These are phyloP conservation scores for Oligia fasciuncula DNA, from an alignment of 2,888 invertebrate genomes.

Conservation along the genomic window DNA sequence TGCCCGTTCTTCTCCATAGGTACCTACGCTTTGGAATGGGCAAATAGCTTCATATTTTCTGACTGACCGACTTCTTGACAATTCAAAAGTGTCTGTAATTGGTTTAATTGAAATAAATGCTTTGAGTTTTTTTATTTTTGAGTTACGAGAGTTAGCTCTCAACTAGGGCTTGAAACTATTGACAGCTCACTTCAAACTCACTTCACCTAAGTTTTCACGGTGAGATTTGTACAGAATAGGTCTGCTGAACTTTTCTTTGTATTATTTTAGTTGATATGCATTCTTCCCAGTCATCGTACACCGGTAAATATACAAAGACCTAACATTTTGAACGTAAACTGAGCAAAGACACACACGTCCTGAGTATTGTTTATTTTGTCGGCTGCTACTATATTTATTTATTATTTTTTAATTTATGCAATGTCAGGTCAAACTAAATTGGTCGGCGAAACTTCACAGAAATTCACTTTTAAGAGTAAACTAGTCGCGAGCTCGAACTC, in stretches of 20 bases:
- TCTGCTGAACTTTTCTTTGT: slow-evolving; percentile 1
- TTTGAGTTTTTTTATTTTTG: too few species aligned
- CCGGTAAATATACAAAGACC: slow-evolving; percentile 67
- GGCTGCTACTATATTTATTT: slow-evolving; percentile 42
- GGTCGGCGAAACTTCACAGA: not conserved
- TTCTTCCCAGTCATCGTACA: slow-evolving; percentile 24
- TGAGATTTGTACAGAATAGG: not conserved
- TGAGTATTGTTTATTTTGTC: slow-evolving; percentile 24
- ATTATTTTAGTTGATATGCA: slow-evolving; percentile 45
- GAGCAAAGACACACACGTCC: slow-evolving; percentile 73
- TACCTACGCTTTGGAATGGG: too few species aligned
- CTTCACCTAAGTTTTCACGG: not conserved
- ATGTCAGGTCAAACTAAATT: slow-evolving; percentile 11
- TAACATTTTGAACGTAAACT: slow-evolving; percentile 58
- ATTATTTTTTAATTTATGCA: not conserved
- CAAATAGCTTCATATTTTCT: too few species aligned
- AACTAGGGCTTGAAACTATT: too few species aligned
- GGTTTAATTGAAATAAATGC: too few species aligned
- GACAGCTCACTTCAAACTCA: not conserved
- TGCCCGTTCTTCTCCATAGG: too few species aligned
- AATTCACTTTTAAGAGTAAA: too few species aligned
- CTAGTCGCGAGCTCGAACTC: too few species aligned
- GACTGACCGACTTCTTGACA: too few species aligned
- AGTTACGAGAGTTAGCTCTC: too few species aligned
- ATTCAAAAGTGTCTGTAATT: too few species aligned